Base-by-base conservation (phyloP, 92 coral and sea anemone genomes). In the Hydrozoanthus gracilis region DNA sequence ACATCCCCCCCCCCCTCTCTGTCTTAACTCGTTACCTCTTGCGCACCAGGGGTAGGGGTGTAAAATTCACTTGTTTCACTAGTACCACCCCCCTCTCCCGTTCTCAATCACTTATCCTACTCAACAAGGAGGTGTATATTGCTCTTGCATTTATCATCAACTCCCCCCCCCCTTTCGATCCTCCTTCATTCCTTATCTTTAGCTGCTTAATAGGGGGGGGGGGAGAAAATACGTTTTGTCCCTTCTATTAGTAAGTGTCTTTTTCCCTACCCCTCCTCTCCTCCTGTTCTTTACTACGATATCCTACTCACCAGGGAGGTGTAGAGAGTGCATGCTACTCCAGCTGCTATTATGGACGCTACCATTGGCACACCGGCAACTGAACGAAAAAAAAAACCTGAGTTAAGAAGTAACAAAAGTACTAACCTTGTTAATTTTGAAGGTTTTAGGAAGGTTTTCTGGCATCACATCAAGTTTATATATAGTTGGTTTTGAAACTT, bases 281-380 rank as follows among this genome's bases (percentile, higher is more conserved):
- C 44, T 16, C 55, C 17, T 4, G 14, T 1, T 13, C 35, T 5
- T 82, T 17, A 50, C 14, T 4, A 16, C 3, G 8, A 17, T 11
- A 35, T 39, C 18, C 75, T 49, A 86, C 94, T 86, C 68, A 91
- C 94, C 90, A 89, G 52, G 48, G 94, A 76, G n/a, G 94, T 12
- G 75, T 89, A 91, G 44, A 91, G 71, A n/a, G 86, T 86, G 64
- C 94, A 91, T 4, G 73, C 89, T 7, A 85, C 82, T 27, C 92
- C 90, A 12, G 86, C 87, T 27, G 89, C 87, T 7, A 88, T 78
- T 16, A 91, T 89, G 8, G 93, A 67, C n/a, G 86, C 87, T 9
- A 61, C 83, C n/a, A 91, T 46, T 35, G 94, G 91, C 27, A 91
- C 76, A 20, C 94, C 94, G 49, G 94, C 86, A 10, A 89, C 94